A percentile compares a stretch with the other conserved stretches of the same genome.
phyloP scores from a whole-genome alignment of 2,888 invertebrate species.

The Scaptomyza tumidula region DNA sequence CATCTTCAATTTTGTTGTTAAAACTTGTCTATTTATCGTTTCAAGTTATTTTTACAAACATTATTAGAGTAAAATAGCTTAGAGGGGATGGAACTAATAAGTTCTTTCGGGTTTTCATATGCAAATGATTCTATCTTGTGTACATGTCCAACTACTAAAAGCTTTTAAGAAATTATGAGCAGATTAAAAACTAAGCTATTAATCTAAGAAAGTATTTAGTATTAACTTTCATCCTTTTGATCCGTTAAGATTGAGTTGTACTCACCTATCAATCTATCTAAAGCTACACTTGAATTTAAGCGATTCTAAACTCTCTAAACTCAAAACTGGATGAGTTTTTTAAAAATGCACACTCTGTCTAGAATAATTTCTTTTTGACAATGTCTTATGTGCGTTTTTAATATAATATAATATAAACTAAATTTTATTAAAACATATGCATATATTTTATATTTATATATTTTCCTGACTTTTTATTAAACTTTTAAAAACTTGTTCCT shows the following conservation, averaged over 20 bases:
- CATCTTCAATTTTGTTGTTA: not conserved
- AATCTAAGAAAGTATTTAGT: no score
- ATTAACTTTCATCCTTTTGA: no score
- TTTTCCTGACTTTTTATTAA: not conserved
- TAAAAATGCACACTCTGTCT: not conserved
- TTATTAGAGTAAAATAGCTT: no score
- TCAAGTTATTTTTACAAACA: constrained; percentile 8
- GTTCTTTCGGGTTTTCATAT: not conserved
- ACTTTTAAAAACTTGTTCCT: no score
- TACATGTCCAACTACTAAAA: no score
- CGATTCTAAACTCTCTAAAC: not conserved
- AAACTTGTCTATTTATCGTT: not conserved
- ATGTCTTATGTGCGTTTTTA: not conserved
- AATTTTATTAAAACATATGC: not conserved
- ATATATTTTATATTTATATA: no score
- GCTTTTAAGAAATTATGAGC: no score
- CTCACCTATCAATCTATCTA: no score
- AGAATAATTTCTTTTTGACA: not conserved
- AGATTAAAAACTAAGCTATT: no score
- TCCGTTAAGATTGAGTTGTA: no score
- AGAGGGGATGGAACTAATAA: not conserved
- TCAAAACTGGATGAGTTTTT: not conserved
- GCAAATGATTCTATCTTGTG: no score
- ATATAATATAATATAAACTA: not conserved
- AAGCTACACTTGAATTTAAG: no score